Conservation (phyloP, 2,888 invertebrate genomes). For the Tinea semifulvella region DNA sequence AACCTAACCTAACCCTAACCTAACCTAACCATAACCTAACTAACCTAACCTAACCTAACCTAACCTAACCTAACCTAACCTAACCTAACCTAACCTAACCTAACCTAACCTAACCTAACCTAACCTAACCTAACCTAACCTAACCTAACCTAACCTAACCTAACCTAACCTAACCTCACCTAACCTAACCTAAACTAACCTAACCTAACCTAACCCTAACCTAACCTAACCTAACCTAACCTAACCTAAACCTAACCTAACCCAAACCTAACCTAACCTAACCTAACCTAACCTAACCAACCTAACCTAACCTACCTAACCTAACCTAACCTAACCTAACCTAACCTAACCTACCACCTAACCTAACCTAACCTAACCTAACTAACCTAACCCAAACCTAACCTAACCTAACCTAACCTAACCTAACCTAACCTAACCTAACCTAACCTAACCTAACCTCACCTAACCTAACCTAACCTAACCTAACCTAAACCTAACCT, state of each 20-base stretch:
- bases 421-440: constrained; percentile 17
- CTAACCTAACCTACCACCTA: too few relatives aligned
- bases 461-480: constrained; percentile 18
- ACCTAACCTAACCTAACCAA: too few relatives aligned
- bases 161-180: constrained; percentile 20
- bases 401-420: constrained; percentile 17
- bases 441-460: constrained; percentile 18
- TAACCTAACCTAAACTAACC: constrained; percentile 19
- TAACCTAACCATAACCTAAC: too few relatives aligned
- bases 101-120: constrained; percentile 24
- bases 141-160: constrained; percentile 21
- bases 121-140: constrained; percentile 21
- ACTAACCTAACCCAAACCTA: constrained; percentile 14
- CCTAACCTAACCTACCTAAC: too few relatives aligned
- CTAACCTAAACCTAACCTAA: too few relatives aligned
- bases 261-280: constrained; percentile 23
- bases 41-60: constrained; percentile 20
- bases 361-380: constrained; percentile 22
- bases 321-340: too few relatives aligned
- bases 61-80: constrained; percentile 21
- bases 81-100: constrained; percentile 22
- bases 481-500: too few relatives aligned
- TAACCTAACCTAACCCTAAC: too few relatives aligned
- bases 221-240: too few relatives aligned
- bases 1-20: constrained; percentile 19